Evolutionary conservation across 2,888 invertebrate species (phyloP), one percentile per base, ranked within the genome.

Genomic region (Drosophila pseudotalamancana): DNA sequence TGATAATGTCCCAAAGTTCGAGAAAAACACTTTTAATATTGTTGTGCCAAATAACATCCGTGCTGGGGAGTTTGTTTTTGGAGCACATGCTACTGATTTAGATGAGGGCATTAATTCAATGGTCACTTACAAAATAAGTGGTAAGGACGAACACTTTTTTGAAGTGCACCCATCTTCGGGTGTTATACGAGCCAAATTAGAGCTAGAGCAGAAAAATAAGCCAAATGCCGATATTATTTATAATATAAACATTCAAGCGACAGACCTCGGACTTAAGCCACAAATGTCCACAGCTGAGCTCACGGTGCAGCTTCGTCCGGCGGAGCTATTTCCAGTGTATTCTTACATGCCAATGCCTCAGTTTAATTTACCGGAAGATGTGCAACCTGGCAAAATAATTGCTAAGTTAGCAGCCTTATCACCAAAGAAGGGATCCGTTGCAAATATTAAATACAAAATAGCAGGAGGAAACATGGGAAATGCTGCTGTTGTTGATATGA

Each of bases 401-500:
- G 95, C 96, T 0, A 95, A 94, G 80, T 92, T 97, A 48, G 93
- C 94, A 51, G 97, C 97, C 0, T 93, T 93, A 4, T 96, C 97
- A 0, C 96, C 97, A 0, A 97, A 97, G 89, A 94, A 94, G 67
- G 96, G 95, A 0, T 92, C 94, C 0, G 92, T 93, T 4, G 95
- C 95, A 8, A 93, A 94, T 76, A 92, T 97, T 59, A 93, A 94
- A 63, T 98, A 96, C 88, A 94, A 95, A 23, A 96, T 98, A 67
- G 98, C 97, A 8, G 98, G 98, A n/a, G 98, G 98, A 4, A 98
- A 98, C 90, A 94, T 97, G 3, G 97, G 96, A 0, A 96, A 97
- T 84, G 96, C 97, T n/a, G 93, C 97, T 35, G 93, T 94, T 87
- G 95, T 98, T 64, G 96, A 97, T 90, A 91, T 94, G 23, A 94